These are phyloP conservation scores for Eurytemora carolleeae DNA, from an alignment of 1,140 invertebrate genomes.

Conservation along the genomic window DNA sequence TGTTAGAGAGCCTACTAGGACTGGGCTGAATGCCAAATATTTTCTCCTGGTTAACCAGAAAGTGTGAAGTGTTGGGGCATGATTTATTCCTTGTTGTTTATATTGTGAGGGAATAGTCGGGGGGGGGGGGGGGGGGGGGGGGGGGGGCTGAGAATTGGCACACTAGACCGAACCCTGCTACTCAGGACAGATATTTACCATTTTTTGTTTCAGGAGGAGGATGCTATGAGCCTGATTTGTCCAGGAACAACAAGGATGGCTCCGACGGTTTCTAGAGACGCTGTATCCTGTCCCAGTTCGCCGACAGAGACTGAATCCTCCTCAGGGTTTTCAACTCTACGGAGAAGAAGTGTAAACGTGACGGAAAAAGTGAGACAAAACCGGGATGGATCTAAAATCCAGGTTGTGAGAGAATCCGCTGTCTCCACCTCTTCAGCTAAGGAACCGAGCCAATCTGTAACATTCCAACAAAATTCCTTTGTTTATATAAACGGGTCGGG, in stretches of 20 bases:
- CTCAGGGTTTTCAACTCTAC: constrained; percentile 14
- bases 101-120: no score
- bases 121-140: no score
- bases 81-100: no score
- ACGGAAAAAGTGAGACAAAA: constrained; percentile 14
- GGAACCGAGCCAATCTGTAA: constrained; percentile 11
- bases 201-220: no score
- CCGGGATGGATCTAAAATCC: constrained; percentile 11
- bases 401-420: constrained; percentile 11
- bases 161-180: no score
- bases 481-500: constrained; percentile 8
- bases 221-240: no score
- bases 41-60: no score
- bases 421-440: constrained; percentile 11
- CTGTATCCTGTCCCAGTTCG: constrained; percentile 11
- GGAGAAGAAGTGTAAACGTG: constrained; percentile 12
- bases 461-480: constrained; percentile 14
- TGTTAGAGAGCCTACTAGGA: no score
- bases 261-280: background rate
- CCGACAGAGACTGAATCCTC: constrained; percentile 13
- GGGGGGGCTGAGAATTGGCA: no score
- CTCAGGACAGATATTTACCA: no score
- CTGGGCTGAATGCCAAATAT: no score
- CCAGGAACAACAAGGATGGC: background rate
- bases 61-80: no score